phyloP scores from a whole-genome alignment of 1,140 invertebrate species.

The Dendrolimus kikuchii region DNA sequence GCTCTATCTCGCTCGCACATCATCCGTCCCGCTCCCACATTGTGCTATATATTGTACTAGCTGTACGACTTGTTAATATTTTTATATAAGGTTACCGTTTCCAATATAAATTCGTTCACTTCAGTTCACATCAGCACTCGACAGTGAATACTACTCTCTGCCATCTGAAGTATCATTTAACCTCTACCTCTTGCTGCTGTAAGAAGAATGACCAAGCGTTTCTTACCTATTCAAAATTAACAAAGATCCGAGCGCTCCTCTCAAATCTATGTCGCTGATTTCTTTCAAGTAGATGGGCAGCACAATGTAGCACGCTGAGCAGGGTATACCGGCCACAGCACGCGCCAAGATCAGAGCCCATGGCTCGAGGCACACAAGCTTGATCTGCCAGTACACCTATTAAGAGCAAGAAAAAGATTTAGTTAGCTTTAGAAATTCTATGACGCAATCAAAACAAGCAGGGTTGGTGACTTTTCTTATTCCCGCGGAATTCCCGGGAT shows the following conservation, averaged over 20 bases:
- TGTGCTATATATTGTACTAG: no score
- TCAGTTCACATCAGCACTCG: no score
- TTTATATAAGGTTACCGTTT: no score
- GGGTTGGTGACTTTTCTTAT: no score
- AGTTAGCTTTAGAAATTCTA: no score
- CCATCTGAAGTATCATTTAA: background rate
- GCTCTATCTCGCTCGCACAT: no score
- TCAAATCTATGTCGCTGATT: constrained; percentile 57
- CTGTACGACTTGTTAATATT: no score
- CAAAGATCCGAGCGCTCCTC: constrained; percentile 65
- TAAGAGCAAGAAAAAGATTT: background rate
- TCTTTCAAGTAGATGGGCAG: constrained; percentile 61
- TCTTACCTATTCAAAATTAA: constrained; percentile 54
- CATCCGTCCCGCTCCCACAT: no score
- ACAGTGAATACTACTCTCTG: no score
- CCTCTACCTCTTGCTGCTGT: background rate
- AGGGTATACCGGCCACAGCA: constrained; percentile 54
- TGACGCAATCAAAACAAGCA: no score
- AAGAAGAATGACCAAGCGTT: background rate
- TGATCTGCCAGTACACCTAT: constrained; percentile 62
- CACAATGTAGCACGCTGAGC: constrained; percentile 62
- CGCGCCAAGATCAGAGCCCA: constrained; percentile 57
- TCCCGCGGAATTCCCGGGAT: no score
- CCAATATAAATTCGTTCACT: no score
- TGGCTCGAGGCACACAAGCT: constrained; percentile 42